Evolutionary conservation across 2,888 invertebrate genomes (phyloP).

Genomic region (Drosophila birchii): DNA sequence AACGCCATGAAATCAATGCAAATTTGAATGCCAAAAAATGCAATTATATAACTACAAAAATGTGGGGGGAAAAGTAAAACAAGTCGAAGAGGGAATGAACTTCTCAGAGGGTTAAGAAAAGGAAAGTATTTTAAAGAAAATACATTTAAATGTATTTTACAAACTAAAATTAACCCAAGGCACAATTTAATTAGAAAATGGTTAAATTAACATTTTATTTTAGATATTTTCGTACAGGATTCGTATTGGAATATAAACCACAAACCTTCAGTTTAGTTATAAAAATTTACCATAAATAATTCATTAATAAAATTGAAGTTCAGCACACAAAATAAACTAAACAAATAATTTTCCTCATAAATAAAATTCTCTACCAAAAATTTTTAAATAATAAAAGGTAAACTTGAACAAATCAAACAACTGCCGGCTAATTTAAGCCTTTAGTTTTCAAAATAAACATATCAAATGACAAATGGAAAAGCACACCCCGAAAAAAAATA

Average conservation of each 20-base stretch:
- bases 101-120: neutral
- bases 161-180: neutral
- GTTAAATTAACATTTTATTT: neutral
- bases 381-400: neutral
- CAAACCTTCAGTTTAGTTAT: neutral
- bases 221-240: neutral
- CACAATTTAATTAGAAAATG: neutral
- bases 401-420: neutral
- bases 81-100: neutral
- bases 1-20: conserved; percentile 37
- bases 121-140: neutral
- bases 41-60: conserved; percentile 22
- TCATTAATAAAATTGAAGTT: neutral
- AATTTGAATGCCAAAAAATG: conserved; percentile 37
- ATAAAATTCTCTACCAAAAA: neutral
- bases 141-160: too few species aligned
- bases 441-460: conserved; percentile 13
- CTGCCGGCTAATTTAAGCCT: conserved; percentile 11
- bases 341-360: neutral
- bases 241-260: too few species aligned
- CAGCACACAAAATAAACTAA: neutral
- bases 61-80: neutral
- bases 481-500: neutral
- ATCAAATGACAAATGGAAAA: neutral
- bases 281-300: neutral